A percentile compares a stretch with the other conserved stretches of the same genome.
These are phyloP conservation scores for Perodicticus potto DNA, from an alignment of 2,797 vertebrate genomes.

Conservation along the genomic window DNA sequence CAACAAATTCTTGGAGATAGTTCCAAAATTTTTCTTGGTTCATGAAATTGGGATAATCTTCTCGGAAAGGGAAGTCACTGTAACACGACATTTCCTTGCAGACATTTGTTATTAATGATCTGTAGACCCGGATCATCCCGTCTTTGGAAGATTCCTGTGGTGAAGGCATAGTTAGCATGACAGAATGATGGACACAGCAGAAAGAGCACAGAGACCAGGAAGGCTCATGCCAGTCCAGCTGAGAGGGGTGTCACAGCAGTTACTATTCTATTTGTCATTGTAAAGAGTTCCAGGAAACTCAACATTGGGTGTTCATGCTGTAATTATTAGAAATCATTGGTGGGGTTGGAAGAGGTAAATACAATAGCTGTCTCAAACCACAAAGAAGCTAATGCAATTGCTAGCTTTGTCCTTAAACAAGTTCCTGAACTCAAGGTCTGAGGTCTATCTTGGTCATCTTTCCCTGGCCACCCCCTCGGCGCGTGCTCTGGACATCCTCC, in stretches of 20 bases:
- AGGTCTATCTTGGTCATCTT: slow-evolving; percentile 62
- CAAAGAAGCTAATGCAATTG: slow-evolving; percentile 1
- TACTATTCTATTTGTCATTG: neutral
- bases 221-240: neutral
- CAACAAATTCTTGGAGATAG: slow-evolving; percentile 91
- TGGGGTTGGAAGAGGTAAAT: neutral
- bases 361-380: neutral
- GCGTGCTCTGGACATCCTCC: neutral
- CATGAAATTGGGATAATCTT: slow-evolving; percentile 93
- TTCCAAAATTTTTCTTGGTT: slow-evolving; percentile 92
- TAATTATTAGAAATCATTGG: neutral
- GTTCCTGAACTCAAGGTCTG: slow-evolving; percentile 77
- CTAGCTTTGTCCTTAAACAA: slow-evolving; percentile 75
- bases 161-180: slow-evolving; percentile 22
- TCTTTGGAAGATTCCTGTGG: slow-evolving; percentile 89
- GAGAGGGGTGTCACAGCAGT: no score
- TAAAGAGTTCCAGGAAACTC: neutral
- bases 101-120: slow-evolving; percentile 93
- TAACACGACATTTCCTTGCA: slow-evolving; percentile 97
- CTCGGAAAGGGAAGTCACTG: slow-evolving; percentile 94
- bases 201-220: neutral
- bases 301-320: neutral
- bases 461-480: neutral
- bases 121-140: slow-evolving; percentile 91
- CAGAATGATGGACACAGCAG: neutral